These are phyloP conservation scores for Dryobotodes eremita DNA, from an alignment of 2,888 invertebrate genomes.

Conservation along the genomic window DNA sequence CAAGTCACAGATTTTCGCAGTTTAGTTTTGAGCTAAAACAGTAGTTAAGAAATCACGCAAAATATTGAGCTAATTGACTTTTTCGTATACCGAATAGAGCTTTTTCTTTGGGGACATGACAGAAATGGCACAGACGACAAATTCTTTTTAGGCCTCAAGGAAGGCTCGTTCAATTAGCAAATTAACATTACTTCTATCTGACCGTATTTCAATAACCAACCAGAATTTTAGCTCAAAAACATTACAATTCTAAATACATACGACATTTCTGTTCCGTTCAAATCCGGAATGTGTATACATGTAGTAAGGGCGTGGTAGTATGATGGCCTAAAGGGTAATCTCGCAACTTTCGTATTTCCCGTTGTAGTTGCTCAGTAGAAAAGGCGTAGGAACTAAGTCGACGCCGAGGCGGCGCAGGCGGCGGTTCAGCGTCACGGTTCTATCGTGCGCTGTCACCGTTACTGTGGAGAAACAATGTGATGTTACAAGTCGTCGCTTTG, in stretches of 20 bases:
- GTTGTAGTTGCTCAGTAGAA: constrained; percentile 88
- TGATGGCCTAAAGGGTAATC: constrained; percentile 77
- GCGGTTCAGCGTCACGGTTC: constrained; percentile 77
- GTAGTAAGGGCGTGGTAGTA: neutral
- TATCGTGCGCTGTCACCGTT: constrained; percentile 70
- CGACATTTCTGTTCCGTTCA: constrained; percentile 26
- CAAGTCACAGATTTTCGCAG: neutral
- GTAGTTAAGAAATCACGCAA: constrained; percentile 13
- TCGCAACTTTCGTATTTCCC: constrained; percentile 80
- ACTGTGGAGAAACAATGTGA: constrained; percentile 28
- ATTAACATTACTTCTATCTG: neutral
- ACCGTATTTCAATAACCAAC: neutral
- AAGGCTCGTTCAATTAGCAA: neutral
- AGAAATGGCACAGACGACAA: neutral
- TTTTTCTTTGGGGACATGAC: neutral
- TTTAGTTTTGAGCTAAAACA: constrained; percentile 5
- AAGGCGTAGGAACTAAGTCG: constrained; percentile 89
- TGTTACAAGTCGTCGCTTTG: neutral
- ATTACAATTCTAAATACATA: constrained; percentile 18
- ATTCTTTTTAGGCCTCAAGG: neutral
- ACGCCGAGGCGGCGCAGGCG: constrained; percentile 78
- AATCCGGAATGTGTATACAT: constrained; percentile 38
- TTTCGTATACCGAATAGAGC: neutral
- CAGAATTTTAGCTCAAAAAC: constrained; percentile 22
- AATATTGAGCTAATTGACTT: constrained; percentile 31